phyloP scores from a whole-genome alignment of 2,113 vertebrate genomes.

The Petroica traversi region DNA sequence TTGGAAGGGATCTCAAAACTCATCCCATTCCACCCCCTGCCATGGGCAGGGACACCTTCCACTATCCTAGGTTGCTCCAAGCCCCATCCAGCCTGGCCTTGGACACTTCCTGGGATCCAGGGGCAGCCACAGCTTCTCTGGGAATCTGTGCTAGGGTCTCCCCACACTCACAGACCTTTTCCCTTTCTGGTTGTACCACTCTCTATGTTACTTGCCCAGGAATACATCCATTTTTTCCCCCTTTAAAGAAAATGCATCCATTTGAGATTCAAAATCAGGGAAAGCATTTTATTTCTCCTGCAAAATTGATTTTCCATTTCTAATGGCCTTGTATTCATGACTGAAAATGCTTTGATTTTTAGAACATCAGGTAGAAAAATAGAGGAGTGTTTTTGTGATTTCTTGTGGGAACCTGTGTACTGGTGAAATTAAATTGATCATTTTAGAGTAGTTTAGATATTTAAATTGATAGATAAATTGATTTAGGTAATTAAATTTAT shows the following conservation, averaged over 20 bases:
- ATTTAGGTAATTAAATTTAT: not conserved
- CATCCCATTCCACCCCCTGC: not conserved
- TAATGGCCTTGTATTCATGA: not conserved
- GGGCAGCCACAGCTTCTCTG: not conserved
- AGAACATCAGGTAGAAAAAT: not conserved
- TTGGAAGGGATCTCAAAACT: not conserved
- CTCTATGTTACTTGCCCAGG: not conserved
- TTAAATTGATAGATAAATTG: not conserved
- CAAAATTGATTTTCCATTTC: not conserved
- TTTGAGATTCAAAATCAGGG: not conserved
- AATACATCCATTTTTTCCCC: accelerated
- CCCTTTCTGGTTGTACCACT: not conserved
- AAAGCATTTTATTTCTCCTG: not conserved
- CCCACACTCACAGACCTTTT: not conserved
- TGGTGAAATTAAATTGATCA: not conserved
- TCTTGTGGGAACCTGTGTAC: not conserved
- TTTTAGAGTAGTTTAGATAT: not conserved
- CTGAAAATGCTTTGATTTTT: not conserved
- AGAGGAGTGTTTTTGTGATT: not conserved
- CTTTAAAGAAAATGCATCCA: not conserved
- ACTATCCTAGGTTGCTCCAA: not conserved
- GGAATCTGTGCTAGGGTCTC: accelerated
- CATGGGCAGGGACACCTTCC: not conserved
- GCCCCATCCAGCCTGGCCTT: accelerated
- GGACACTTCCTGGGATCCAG: not conserved